These are phyloP conservation scores for Chrysopilus asiliformis DNA, from an alignment of 2,888 invertebrate genomes.

Conservation along the genomic window DNA sequence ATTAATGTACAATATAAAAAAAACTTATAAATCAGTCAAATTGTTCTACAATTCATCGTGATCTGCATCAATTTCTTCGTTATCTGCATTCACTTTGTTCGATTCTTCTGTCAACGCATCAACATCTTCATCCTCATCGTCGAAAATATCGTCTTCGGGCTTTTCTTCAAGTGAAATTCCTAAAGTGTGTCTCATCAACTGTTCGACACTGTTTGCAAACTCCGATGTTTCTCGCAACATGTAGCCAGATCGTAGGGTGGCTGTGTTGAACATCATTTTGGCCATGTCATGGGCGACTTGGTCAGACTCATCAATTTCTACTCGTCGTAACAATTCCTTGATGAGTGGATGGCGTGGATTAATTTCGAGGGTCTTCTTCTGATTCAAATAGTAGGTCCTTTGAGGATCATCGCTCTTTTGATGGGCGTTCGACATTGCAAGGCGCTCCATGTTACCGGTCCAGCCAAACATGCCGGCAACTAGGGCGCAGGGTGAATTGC, in stretches of 20 bases:
- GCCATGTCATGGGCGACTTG: conserved; percentile 71
- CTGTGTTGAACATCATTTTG: conserved; percentile 78
- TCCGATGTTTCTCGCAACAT: conserved; percentile 72
- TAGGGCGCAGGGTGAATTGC: conserved; percentile 87
- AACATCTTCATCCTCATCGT: conserved; percentile 32
- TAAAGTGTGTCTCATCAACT: conserved; percentile 68
- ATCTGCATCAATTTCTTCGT: conserved; percentile 34
- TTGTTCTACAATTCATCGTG: conserved; percentile 48
- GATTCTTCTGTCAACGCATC: conserved; percentile 35
- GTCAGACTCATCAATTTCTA: conserved; percentile 65
- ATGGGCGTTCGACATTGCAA: conserved; percentile 91
- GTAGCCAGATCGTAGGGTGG: conserved; percentile 89
- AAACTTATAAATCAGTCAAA: conserved; percentile 10
- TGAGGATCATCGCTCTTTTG: conserved; percentile 90
- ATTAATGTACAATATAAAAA: no score
- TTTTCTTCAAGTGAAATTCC: conserved; percentile 65
- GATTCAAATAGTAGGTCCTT: conserved; percentile 71
- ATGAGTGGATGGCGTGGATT: conserved; percentile 96
- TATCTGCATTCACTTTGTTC: conserved; percentile 37
- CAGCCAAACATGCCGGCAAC: conserved; percentile 95
- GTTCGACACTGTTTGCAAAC: conserved; percentile 84
- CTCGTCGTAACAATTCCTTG: conserved; percentile 73
- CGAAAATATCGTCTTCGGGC: conserved; percentile 36
- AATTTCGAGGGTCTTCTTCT: conserved; percentile 94
- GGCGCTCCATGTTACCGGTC: conserved; percentile 99